Evolutionary conservation across 2,888 invertebrate genomes (phyloP), one percentile per base, ranked within the genome.

Genomic region (Limnephilus auricula): DNA sequence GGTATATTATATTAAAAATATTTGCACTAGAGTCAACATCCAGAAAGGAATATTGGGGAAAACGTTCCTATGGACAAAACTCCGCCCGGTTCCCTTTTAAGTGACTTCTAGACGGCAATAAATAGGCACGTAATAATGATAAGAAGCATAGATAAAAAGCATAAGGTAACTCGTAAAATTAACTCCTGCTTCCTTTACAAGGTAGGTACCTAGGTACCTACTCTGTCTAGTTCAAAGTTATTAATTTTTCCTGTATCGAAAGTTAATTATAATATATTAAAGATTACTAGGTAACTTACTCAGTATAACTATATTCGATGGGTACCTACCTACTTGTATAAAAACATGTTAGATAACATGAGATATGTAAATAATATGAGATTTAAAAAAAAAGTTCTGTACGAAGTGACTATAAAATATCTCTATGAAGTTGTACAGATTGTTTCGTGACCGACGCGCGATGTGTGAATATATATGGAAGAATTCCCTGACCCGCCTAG

Each of bases 301-400:
- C n/a, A n/a, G n/a, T n/a, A n/a, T n/a, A 4, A 15, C 13, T 15
- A 3, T 18, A 5, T 0, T 18, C 0, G 0, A 0, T 50, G 2
- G 45, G 45, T 50, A 18, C 25, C 25, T 65, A 65, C 65, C 18
- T 9, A 25, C 18, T 50, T 18, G 18, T 25, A 65, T 25, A 65
- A 25, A 65, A 25, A 25, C 12, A 13, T 13, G 10, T 45, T 10
- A 13, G 45, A 45, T 40, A 10, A 34, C 34, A 34, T 50, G 50
- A 3, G 50, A 50, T 45, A 15, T 4, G 13, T 50, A 25, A n/a
- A 25, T 9, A 65, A 65, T 65, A 25, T 25, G 9, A 65, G 5
- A 65, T 50, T 18, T 25, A 25, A 18, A 65, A 65, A n/a, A 25
- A n/a, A 9, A 25, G 15, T 50, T 25, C n/a, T 65, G 15, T 15